Conservation (phyloP, 2,113 vertebrate genomes). For the Neopipo cinnamomea region DNA sequence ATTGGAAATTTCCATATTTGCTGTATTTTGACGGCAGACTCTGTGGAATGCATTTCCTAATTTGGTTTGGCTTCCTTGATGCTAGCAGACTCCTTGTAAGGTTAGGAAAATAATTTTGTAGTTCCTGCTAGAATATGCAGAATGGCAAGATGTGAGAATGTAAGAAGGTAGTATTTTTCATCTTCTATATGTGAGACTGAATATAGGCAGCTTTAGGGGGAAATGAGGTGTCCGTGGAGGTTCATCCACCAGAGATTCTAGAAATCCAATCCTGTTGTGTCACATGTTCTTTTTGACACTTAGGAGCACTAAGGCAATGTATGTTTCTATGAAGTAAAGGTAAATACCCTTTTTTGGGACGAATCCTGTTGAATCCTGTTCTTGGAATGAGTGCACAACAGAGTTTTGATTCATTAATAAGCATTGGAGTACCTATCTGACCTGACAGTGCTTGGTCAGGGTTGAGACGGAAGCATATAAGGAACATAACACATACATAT, state of each 20-base stretch:
- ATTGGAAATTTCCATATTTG: slow-evolving; percentile 40
- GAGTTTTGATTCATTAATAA: neutral
- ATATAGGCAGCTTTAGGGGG: neutral
- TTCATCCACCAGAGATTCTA: neutral
- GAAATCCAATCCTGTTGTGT: neutral
- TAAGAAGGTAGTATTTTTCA: neutral
- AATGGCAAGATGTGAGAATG: neutral
- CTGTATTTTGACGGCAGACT: slow-evolving; percentile 24
- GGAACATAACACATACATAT: neutral
- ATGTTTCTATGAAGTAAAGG: neutral
- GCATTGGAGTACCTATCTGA: neutral
- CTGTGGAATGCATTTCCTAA: neutral
- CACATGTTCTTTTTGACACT: neutral
- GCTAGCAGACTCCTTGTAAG: neutral
- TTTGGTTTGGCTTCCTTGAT: slow-evolving; percentile 16
- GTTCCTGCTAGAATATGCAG: neutral
- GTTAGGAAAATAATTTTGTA: neutral
- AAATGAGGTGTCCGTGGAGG: neutral
- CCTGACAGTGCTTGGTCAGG: neutral
- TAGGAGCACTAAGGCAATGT: rapidly evolving
- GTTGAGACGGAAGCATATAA: neutral
- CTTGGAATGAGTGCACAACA: neutral
- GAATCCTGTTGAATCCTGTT: neutral
- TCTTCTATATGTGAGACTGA: neutral
- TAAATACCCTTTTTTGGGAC: neutral